Evolutionary conservation across 2,888 invertebrate species (phyloP), one percentile per base, ranked within the genome.

Genomic region (Microchrysa polita): DNA sequence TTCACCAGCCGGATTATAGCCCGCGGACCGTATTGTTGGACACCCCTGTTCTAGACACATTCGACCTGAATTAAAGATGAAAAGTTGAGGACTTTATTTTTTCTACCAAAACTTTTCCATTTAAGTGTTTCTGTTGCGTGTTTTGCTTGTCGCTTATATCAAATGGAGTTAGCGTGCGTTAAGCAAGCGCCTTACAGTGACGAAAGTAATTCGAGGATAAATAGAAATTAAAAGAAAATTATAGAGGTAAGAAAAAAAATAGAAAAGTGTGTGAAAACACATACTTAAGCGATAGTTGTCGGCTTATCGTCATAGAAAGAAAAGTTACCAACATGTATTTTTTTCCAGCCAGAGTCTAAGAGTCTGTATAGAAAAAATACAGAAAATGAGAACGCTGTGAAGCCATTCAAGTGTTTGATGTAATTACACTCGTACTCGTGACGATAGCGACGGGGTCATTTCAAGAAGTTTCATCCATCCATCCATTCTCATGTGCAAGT

Each of bases 341-440:
- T n/a, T n/a, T 16, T 16, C 52, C 52, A 4, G 4, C 52, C 52
- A 52, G 16, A 5, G 4, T 16, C n/a, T n/a, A n/a, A n/a, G n/a
- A n/a, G n/a, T 16, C 52, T 16, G 18, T 20, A 10, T 48, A 65
- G 9, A 10, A 44, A 65, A 65, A 44, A 44, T 16, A 44, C 16
- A 12, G 42, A 44, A 65, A 65, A 65, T 20, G 65, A 65, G 65
- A 44, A 65, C 65, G 44, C 16, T 1, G 22, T 22, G 65, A 65
- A 65, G 65, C 65, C 65, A 65, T 65, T 48, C 14, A 48, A 65
- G 12, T 65, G 65, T 65, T 34, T 65, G 48, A 65, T 65, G 48
- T 65, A 48, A 65, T 65, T 65, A 65, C 65, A 48, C n/a, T n/a
- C n/a, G n/a, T n/a, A n/a, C n/a, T n/a, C n/a, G n/a, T n/a, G n/a